Evolutionary conservation across 2,888 invertebrate species (phyloP), one percentile per base, ranked within the genome.

Genomic region (Eupeodes luniger): DNA sequence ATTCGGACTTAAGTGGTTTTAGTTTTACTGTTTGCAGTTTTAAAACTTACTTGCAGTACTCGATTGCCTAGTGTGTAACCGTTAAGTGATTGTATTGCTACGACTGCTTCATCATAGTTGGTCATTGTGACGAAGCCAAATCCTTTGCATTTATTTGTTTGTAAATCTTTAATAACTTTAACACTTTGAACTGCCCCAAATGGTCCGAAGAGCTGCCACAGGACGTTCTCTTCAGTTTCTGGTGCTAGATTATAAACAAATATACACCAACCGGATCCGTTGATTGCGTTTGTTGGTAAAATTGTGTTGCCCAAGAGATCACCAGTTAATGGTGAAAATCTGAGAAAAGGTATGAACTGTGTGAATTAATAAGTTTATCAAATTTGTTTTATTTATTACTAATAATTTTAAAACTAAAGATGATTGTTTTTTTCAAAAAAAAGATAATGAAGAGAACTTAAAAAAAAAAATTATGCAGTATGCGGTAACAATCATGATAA

Each of bases 51-150:
- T 95, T 98, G 98, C 92, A 98, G 96, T 91, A 98, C 97, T 91
- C 98, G 95, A 94, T 97, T 97, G 92, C 97, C 97, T 92, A 98
- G 95, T 91, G 97, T 97, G 94, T 98, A 98, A 90, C 98, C 98
- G 94, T 98, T 98, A 91, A 98, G 95, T 91, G 97, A 97, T 94
- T 98, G 97, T 92, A 98, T 98, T 90, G 98, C 98, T 90, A 97
- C 96, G 90, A 98, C 96, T 47, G 98, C 97, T 94, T 98, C 98
- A 94, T 98, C 98, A 94, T 98, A 98, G 94, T 98, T 97, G 92
- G 98, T 98, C 98, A 98, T 98, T 90, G 98, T 98, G 91, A 98
- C 98, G 94, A 98, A 98, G 83, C 98, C 98, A 94, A 98, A 98
- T 91, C 98, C 98, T 94, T 98, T 98, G 95, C 98, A 98, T 94